Evolutionary conservation across 2,797 vertebrate genomes (phyloP), one percentile per base, ranked within the genome.

Genomic region (Melanotaenia maccullochi): DNA sequence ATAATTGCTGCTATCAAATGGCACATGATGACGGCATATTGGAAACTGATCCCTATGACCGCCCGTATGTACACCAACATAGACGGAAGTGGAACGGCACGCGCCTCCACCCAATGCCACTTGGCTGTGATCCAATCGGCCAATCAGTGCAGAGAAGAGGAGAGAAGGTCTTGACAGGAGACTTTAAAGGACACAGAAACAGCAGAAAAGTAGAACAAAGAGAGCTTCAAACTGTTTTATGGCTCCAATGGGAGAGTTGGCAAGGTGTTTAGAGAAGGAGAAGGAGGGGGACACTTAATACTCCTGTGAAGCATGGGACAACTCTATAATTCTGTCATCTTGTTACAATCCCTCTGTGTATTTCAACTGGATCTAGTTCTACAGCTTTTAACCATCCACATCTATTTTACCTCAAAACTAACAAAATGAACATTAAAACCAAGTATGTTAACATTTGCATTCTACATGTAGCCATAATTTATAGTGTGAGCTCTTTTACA

Each of bases 1-100:
- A 85, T 84, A 72, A 69, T 25, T 0, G 67, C 62, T 22, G 18
- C 65, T 59, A 85, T 90, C 81, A 71, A 80, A 75, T 83, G 72
- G 68, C 84, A 72, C 66, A 68, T 2, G 52, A 55, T 82, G 82
- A 82, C 76, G 66, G 62, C 77, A 79, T 38, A 42, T 38, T 42
- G 70, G 79, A 88, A 88, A 85, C 68, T 0, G 79, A 86, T 81
- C 61, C 76, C 58, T 13, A 13, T 16, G 58, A 42, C 35, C 24
- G 47, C 55, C 40, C 61, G 49, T 40, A 47, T 32, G 56, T 36
- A 35, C n/a, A 40, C 36, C 2, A 16, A 62, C 30, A 5, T 3
- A 1, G 44, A 72, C 44, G 22, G 38, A 1, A 9, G 33, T 36
- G 40, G 61, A 58, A 5, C 55, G 24, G 58, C 14, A 12, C 35